These are phyloP conservation scores for Zingel zingel DNA, from an alignment of 2,113 vertebrate species.

Conservation along the genomic window DNA sequence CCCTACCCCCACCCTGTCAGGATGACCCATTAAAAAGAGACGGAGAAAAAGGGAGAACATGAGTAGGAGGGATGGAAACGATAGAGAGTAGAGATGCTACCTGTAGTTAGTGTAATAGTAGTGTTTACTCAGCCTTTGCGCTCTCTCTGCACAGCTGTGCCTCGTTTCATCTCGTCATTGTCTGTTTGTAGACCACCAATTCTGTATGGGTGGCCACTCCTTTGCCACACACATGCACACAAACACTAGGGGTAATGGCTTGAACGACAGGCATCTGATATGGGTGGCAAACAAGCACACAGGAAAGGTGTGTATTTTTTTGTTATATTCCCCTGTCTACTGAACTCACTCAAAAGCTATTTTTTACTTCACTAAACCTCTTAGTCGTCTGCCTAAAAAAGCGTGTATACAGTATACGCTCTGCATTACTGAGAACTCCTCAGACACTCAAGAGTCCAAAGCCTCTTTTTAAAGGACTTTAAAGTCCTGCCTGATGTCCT, in stretches of 20 bases:
- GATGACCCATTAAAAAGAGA: conserved; percentile 76
- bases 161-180: conserved; percentile 38
- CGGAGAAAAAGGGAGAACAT: conserved; percentile 52
- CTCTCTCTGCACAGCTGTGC: conserved; percentile 39
- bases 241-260: conserved; percentile 26
- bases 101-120: conserved; percentile 74
- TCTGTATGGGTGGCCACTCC: conserved; percentile 73
- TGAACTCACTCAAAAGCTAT: conserved; percentile 30
- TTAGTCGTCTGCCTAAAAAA: conserved; percentile 28
- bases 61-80: conserved; percentile 64
- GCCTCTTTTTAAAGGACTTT: conserved; percentile 16
- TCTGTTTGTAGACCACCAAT: conserved; percentile 49
- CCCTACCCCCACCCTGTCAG: conserved; percentile 67
- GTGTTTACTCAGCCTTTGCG: conserved; percentile 70
- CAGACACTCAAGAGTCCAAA: conserved; percentile 23
- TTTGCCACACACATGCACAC: conserved; percentile 53
- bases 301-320: conserved; percentile 48
- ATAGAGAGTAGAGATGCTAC: conserved; percentile 66
- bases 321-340: conserved; percentile 15
- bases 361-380: conserved; percentile 65
- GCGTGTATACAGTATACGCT: conserved; percentile 15
- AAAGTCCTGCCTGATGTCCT: neutral
- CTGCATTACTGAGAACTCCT: conserved; percentile 34
- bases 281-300: conserved; percentile 49
- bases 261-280: conserved; percentile 58